Evolutionary conservation across 2,797 vertebrate species (phyloP), one percentile per base, ranked within the genome.

Genomic region (Phyllotis vaccarum): DNA sequence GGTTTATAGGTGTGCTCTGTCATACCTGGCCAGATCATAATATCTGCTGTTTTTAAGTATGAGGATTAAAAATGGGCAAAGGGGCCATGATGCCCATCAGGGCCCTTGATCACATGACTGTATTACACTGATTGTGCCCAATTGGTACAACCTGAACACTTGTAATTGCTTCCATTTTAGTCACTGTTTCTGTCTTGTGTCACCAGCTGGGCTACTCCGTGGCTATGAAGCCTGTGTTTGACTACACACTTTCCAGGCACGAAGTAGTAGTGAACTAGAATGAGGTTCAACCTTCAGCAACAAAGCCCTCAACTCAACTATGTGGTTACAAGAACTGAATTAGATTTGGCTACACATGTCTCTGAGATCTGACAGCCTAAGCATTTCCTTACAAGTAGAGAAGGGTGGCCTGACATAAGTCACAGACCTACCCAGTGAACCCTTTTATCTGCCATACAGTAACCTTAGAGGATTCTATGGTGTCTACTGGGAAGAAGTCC

Each of bases 141-240:
- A 40, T 54, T 2, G n/a, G 62, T 49, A 89, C 34, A 2, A 11
- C 24, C 13, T 19, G 74, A 74, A 72, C 22, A 19, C 5, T 6
- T 1, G 17, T 2, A 2, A 22, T 62, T 13, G 0, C 49, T 87
- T 87, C 86, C 31, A 29, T 64, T n/a, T 29, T 6, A 29, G 58
- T n/a, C 0, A 52, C 34, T 0, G 0, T 27, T n/a, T 21, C 27
- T 54, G 13, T 6, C 49, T 29, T 12, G 17, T 37, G 40, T 80
- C 19, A 7, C 17, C 6, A 1, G 10, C 5, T 2, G 22, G 46
- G 24, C 52, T 2, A 0, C 43, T 54, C 31, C 17, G 21, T 12
- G 6, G n/a, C 29, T 24, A 7, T 40, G 29, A 17, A 31, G 17
- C 68, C 13, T 29, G 24, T 5, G 2, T 0, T 17, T n/a, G 7